A percentile compares a stretch with the other conserved stretches of the same genome.
Conservation (phyloP, 2,113 vertebrate genomes). For the Pluvialis apricaria region DNA sequence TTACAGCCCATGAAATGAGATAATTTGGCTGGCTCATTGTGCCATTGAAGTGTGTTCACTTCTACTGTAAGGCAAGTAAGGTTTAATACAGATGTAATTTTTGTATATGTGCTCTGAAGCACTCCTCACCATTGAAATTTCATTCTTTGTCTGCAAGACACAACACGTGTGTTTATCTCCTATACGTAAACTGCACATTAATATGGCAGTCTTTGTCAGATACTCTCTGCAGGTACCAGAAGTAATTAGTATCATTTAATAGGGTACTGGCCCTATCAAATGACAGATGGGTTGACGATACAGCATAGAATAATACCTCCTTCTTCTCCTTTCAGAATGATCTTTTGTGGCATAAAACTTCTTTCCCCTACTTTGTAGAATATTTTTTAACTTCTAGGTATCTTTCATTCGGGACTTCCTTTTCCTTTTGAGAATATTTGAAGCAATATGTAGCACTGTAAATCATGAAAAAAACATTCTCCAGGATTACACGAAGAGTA, state of each 20-base stretch:
- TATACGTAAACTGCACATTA: not conserved
- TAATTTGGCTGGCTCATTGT: not conserved
- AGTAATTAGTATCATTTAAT: not conserved
- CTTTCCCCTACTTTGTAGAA: not conserved
- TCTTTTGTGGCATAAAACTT: not conserved
- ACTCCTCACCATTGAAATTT: not conserved
- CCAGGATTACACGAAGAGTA: not conserved
- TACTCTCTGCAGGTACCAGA: not conserved
- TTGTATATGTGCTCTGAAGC: not conserved
- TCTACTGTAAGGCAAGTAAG: not conserved
- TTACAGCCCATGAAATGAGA: not conserved
- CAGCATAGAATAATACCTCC: not conserved
- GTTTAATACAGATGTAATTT: not conserved
- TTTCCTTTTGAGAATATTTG: not conserved
- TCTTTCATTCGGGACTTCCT: not conserved
- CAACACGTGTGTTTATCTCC: not conserved
- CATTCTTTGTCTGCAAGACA: not conserved
- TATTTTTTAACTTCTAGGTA: not conserved
- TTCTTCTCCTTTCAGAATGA: not conserved
- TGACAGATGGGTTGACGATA: not conserved
- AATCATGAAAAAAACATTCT: not conserved
- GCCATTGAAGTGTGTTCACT: not conserved
- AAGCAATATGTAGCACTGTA: not conserved
- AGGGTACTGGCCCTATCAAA: not conserved
- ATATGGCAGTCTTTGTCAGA: not conserved